Base-by-base conservation (phyloP, 2,888 invertebrate genomes). In the Pyrochroa serraticornis region DNA sequence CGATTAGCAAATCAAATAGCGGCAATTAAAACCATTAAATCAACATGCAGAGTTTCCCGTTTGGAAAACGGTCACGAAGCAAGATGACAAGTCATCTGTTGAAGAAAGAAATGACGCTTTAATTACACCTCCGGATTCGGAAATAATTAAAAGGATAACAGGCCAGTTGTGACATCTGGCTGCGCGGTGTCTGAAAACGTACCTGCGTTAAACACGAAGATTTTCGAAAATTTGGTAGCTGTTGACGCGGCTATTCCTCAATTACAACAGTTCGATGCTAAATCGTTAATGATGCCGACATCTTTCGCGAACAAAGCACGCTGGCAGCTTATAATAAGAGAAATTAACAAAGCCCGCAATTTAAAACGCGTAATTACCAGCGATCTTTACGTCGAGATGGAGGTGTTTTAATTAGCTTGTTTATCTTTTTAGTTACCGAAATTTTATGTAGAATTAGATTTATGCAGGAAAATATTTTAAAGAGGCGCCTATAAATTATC, bases 1-100 rank as follows among this genome's bases (percentile, higher is more conserved):
- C 68, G 65, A 72, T 71, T 71, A 71, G 63, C 69, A 68, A 71
- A 71, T 71, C 68, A 65, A 64, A 69, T 68, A 65, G 65, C 65
- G 61, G 69, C 64, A 72, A 70, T 68, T 71, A 66, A 67, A 62
- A 64, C 64, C 66, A 66, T 65, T 66, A 65, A 62, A 61, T 60
- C 62, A 61, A 64, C 66, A 65, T 55, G 67, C 67, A 67, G 60
- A 60, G 58, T 64, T n/a, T 67, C 58, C 62, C 60, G 61, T 67
- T 68, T 65, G 58, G 54, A 64, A 66, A 64, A 60, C 6, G 38
- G 8, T 46, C 35, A 13, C 1, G 8, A 8, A 46, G 6, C 10
- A 44, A 13, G 10, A 46, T 34, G 9, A 7, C 7, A 8, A 47
- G 37, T 38, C 12, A 7, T 10, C 30, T 47, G 46, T 46, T 9